Base-by-base conservation (phyloP, 2,113 vertebrate genomes). In the Channa maculata region DNA sequence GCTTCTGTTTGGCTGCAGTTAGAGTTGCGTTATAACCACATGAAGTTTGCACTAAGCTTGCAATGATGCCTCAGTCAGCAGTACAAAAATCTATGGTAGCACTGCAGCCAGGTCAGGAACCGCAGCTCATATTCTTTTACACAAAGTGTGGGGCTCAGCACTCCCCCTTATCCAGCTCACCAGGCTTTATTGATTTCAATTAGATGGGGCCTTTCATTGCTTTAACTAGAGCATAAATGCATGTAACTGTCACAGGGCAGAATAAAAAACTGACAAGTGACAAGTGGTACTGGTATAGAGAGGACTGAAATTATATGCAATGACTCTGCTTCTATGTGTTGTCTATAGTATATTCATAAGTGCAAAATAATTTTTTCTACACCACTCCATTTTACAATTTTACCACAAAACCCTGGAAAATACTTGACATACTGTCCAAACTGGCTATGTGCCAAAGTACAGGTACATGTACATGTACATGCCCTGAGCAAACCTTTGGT, bases 141-240 rank as follows among this genome's bases (percentile, higher is more conserved):
- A 80, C 73, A 77, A 74, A 86, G 54, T 65, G 81, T 61, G 13
- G 38, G 43, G 59, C 65, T 92, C 90, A 89, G 86, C 91, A 84
- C 52, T 87, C 83, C 60, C 12, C 46, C 39, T 59, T 33, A 76
- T 64, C 70, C 71, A 71, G 71, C 70, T 66, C 79, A 75, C 71
- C 75, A 75, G 64, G 49, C 62, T 75, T 77, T 86, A 94, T 91
- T 79, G 88, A 94, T 93, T 92, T 84, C 80, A 89, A 79, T 87
- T 80, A 87, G 65, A 88, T 64, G 63, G 69, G 59, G 70, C 86
- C 85, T 86, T 91, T 92, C 79, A 85, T 86, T 71, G 80, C 87
- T 88, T 90, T 87, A 90, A 92, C 80, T 79, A 80, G 88, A 80
- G 68, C 83, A 88, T 89, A 85, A 90, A 90, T 43, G 55, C 83